Conservation (phyloP, 2,113 vertebrate genomes). For the Dasyurus viverrinus region DNA sequence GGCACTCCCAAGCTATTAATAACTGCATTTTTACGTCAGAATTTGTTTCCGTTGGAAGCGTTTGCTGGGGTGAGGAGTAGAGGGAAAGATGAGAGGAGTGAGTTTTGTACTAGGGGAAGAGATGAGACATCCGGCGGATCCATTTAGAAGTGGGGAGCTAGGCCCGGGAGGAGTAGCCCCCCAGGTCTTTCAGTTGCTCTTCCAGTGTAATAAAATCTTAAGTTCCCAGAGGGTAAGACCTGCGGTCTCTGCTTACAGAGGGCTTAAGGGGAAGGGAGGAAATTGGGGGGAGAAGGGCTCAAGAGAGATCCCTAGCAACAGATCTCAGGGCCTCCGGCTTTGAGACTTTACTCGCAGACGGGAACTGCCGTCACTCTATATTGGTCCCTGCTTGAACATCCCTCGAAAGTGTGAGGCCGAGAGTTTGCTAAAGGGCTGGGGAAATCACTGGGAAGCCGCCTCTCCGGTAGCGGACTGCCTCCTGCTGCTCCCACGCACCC, state of each 20-base stretch:
- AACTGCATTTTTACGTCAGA: background rate
- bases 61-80: background rate
- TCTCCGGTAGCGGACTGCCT: background rate
- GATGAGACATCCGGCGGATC: background rate
- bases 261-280: background rate
- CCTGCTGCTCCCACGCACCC: constrained; percentile 4
- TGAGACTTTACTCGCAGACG: constrained; percentile 14
- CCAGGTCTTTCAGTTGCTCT: background rate
- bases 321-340: background rate
- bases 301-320: background rate
- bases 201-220: background rate
- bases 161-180: background rate
- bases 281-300: background rate
- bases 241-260: background rate
- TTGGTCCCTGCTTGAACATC: constrained; percentile 62
- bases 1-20: constrained; percentile 1
- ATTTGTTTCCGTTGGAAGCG: background rate
- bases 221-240: background rate
- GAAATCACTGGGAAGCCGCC: constrained; percentile 48
- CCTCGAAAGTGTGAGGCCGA: constrained; percentile 78
- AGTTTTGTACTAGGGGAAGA: background rate
- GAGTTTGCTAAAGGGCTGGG: constrained; percentile 59
- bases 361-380: constrained; percentile 38
- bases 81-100: background rate
- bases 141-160: background rate